Base-by-base conservation (phyloP, 2,113 vertebrate species). In the Taurulus bubalis region DNA sequence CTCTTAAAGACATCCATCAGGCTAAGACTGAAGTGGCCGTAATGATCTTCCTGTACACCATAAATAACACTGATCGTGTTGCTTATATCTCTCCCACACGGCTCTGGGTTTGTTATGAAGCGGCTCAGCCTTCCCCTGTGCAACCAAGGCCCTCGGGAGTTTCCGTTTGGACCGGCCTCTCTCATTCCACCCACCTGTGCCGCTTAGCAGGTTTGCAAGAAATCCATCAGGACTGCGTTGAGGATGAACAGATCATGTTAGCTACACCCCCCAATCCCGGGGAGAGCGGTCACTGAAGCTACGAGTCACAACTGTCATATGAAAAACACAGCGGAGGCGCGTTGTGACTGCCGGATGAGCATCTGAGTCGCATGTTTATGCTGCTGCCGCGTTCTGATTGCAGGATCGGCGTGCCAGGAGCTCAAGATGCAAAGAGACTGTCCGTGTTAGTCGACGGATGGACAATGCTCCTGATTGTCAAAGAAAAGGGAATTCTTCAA, bases 41-140 rank as follows among this genome's bases (percentile, higher is more conserved):
- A 95, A 95, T 94, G 91, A 95, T 92, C 88, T 84, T 90, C 90
- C 90, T 92, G 91, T 88, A 90, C 84, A 71, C 84, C 92, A 94
- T 95, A 94, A 94, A 95, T 94, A 94, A 94, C 91, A 79, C 69
- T 84, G 91, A 93, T 91, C 28, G 87, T 85, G 74, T 90, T 86
- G 90, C 79, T 84, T 84, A 90, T 80, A 73, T 87, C 90, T 87
- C 73, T 53, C 73, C 68, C 82, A 53, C 82, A 47, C 22, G 3
- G 8, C 60, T 60, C 24, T 5, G 34, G 67, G 73, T 90, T 85
- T 88, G 80, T 76, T 86, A 58, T 83, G 85, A 82, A 80, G 84
- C 62, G 59, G 78, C 67, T 72, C 69, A 4, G 53, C 71, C 55
- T 16, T 66, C 65, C 79, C 68, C 66, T 47, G 47, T 49, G 36